A percentile compares a stretch with the other conserved stretches of the same genome.
These are phyloP conservation scores for Habropoda laboriosa DNA, from an alignment of 1,140 invertebrate species.

Conservation along the genomic window DNA sequence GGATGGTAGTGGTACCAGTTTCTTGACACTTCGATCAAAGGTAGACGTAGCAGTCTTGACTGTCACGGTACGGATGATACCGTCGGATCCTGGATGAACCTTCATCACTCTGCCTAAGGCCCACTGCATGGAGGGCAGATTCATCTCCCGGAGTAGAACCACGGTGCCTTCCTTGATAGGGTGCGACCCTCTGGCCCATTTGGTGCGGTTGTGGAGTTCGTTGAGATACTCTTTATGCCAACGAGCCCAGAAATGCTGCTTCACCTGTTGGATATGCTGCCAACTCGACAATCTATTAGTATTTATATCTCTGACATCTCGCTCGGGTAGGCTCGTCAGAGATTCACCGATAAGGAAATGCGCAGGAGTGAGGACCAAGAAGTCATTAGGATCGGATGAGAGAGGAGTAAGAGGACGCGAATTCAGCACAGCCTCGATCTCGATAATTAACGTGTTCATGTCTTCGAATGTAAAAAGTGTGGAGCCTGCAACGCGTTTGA, in stretches of 20 bases:
- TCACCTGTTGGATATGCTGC: not conserved
- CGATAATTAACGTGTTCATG: not conserved
- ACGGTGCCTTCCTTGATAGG: not conserved
- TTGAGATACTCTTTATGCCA: not conserved
- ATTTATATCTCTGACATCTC: not conserved
- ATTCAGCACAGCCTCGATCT: not conserved
- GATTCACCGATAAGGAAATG: conserved; percentile 1
- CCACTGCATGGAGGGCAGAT: not conserved
- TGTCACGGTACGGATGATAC: too few relatives aligned
- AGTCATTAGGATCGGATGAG: not conserved
- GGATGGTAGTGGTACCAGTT: too few relatives aligned
- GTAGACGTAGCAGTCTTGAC: not conserved
- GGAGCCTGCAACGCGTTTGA: not conserved
- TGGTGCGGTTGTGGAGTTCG: not conserved
- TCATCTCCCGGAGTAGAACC: not conserved
- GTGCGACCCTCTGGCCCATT: not conserved
- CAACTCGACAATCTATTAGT: not conserved
- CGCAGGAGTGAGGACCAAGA: not conserved
- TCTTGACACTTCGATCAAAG: too few relatives aligned
- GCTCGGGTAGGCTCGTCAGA: not conserved
- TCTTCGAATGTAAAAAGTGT: not conserved
- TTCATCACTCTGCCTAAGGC: not conserved
- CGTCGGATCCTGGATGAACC: not conserved
- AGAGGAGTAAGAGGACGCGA: not conserved
- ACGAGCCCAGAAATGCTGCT: not conserved